Conservation (phyloP, 2,113 vertebrate species). For the Patagioenas fasciata region DNA sequence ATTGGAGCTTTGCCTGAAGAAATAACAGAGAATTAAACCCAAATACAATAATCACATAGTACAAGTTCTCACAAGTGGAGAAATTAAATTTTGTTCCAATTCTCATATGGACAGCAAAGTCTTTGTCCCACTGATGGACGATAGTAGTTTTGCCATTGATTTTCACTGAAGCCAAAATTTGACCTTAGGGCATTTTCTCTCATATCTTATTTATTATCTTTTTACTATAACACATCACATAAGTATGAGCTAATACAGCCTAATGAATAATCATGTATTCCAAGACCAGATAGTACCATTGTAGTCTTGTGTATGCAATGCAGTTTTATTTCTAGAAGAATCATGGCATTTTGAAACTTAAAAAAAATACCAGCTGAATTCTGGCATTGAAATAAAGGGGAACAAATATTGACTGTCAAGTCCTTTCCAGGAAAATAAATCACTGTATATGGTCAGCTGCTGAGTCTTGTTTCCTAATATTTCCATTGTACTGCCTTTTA, state of each 20-base stretch:
- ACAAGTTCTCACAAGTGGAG: neutral
- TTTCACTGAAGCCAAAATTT: neutral
- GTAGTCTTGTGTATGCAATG: neutral
- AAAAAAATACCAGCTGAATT: neutral
- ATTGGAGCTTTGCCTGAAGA: slow-evolving; percentile 26
- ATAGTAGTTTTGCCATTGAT: neutral
- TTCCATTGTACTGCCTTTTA: neutral
- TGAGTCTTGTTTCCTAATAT: neutral
- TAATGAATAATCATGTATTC: neutral
- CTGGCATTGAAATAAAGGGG: neutral
- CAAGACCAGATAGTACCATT: neutral
- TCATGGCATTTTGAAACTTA: neutral
- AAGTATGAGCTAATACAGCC: neutral
- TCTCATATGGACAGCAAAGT: neutral
- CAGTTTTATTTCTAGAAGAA: neutral
- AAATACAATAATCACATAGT: slow-evolving; percentile 23
- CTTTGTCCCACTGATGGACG: neutral
- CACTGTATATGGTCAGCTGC: neutral
- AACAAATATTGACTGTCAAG: neutral
- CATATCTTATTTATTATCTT: neutral
- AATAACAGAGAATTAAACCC: slow-evolving; percentile 40
- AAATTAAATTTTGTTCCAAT: neutral
- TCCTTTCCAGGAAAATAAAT: neutral
- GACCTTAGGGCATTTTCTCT: neutral
- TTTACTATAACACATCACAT: neutral